These are phyloP conservation scores for Drosophila trichaetosa DNA, from an alignment of 2,888 invertebrate genomes.

Conservation along the genomic window DNA sequence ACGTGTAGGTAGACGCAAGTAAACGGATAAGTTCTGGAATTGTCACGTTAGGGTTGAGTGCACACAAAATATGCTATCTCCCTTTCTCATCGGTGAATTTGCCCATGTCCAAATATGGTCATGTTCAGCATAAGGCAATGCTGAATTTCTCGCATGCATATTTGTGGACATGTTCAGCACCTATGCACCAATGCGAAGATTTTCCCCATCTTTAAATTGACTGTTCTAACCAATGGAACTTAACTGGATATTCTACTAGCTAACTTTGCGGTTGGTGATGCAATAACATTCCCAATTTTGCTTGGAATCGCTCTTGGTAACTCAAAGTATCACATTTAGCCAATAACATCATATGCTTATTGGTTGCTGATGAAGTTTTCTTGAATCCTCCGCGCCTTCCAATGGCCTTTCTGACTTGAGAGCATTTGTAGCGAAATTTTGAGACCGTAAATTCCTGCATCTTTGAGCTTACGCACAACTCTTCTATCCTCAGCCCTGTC, in stretches of 20 bases:
- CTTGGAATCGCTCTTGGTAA: not conserved
- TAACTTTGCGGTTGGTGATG: not conserved
- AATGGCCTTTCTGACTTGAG: not conserved
- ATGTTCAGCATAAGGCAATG: not conserved
- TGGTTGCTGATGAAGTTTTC: not conserved
- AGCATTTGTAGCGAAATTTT: not conserved
- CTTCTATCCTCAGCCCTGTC: not conserved
- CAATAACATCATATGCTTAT: not conserved
- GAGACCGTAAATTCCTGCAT: not conserved
- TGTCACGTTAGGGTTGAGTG: not conserved
- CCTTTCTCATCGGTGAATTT: not conserved
- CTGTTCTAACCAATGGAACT: not conserved
- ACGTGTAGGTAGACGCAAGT: not conserved
- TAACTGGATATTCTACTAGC: no score
- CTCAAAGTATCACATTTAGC: not conserved
- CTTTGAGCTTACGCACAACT: not conserved
- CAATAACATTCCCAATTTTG: not conserved
- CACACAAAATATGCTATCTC: not conserved
- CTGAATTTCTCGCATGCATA: not conserved
- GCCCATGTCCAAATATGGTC: not conserved
- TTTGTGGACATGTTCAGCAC: not conserved
- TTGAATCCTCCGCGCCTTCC: not conserved
- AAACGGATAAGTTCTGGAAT: not conserved
- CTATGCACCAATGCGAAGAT: not conserved
- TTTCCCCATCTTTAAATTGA: not conserved